Conservation (phyloP, 1,140 invertebrate genomes). For the Neodiprion virginianus region DNA sequence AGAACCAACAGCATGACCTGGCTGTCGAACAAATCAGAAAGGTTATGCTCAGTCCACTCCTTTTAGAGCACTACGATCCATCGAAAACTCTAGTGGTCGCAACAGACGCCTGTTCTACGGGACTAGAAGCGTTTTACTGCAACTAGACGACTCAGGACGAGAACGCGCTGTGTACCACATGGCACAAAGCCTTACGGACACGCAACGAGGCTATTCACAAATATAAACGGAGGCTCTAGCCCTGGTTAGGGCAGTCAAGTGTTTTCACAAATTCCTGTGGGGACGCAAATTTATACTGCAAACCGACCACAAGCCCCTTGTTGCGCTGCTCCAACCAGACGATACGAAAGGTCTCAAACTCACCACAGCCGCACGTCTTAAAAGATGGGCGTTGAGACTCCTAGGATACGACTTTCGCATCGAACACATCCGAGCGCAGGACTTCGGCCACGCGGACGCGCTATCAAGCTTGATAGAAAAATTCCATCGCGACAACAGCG, state of each 20-base stretch:
- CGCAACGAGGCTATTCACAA: slow-evolving; percentile 50
- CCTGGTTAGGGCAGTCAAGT: slow-evolving; percentile 43
- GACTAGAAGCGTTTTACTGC: slow-evolving; percentile 37
- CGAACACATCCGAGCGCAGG: slow-evolving; percentile 31
- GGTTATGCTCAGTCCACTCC: slow-evolving; percentile 17
- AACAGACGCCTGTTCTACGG: slow-evolving; percentile 37
- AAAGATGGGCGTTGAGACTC: slow-evolving; percentile 41
- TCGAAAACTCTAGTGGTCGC: slow-evolving; percentile 28
- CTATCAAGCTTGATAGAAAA: slow-evolving; percentile 35
- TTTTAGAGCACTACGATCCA: slow-evolving; percentile 33
- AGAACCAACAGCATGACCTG: background rate
- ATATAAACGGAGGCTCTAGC: slow-evolving; percentile 56
- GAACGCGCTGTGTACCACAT: slow-evolving; percentile 30
- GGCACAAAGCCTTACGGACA: slow-evolving; percentile 36
- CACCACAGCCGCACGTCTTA: slow-evolving; percentile 34
- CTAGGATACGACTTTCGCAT: slow-evolving; percentile 34
- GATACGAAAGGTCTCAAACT: slow-evolving; percentile 36
- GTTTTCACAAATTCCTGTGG: slow-evolving; percentile 49
- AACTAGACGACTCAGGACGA: slow-evolving; percentile 18
- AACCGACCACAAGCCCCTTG: slow-evolving; percentile 58
- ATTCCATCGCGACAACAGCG: slow-evolving; percentile 28
- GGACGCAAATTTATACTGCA: slow-evolving; percentile 45
- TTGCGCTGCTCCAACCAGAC: slow-evolving; percentile 40
- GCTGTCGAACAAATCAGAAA: slow-evolving; percentile 6
- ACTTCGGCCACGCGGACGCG: slow-evolving; percentile 36